Conservation (phyloP, 2,888 invertebrate genomes). For the Plagodis pulveraria region DNA sequence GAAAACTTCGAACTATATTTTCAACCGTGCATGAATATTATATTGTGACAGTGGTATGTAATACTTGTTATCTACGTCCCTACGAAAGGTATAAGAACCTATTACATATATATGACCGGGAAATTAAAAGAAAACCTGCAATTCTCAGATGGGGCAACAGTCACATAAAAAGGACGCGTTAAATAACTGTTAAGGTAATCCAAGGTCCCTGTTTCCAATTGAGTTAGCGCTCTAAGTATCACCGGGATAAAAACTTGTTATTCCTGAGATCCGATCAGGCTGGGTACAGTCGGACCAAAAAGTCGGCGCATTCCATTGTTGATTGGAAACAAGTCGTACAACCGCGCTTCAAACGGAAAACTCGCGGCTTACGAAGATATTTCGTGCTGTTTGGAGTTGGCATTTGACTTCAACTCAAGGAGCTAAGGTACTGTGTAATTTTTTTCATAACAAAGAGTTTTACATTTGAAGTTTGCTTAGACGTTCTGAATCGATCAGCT, state of each 20-base stretch:
- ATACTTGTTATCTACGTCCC: no score
- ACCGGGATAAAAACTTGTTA: constrained; percentile 66
- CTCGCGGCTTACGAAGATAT: constrained; percentile 56
- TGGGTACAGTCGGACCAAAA: constrained; percentile 68
- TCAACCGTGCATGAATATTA: no score
- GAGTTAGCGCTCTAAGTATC: constrained; percentile 52
- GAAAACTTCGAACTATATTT: no score
- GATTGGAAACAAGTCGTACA: constrained; percentile 78
- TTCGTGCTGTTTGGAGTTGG: constrained; percentile 54
- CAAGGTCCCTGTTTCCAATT: constrained; percentile 59
- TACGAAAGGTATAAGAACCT: no score
- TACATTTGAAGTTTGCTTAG: no score
- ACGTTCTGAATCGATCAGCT: no score
- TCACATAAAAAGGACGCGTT: constrained; percentile 37
- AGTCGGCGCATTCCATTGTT: constrained; percentile 78
- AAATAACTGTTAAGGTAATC: constrained; percentile 58
- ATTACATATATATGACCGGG: no score
- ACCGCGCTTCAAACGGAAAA: constrained; percentile 72
- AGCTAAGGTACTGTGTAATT: no score
- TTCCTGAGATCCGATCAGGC: constrained; percentile 48
- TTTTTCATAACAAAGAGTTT: no score
- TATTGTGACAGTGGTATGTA: no score
- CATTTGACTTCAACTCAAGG: constrained; percentile 29
- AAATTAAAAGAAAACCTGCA: no score
- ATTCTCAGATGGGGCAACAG: constrained; percentile 19